Evolutionary conservation across 2,797 vertebrate species (phyloP), one percentile per base, ranked within the genome.

Genomic region (Aphelocoma californica): DNA sequence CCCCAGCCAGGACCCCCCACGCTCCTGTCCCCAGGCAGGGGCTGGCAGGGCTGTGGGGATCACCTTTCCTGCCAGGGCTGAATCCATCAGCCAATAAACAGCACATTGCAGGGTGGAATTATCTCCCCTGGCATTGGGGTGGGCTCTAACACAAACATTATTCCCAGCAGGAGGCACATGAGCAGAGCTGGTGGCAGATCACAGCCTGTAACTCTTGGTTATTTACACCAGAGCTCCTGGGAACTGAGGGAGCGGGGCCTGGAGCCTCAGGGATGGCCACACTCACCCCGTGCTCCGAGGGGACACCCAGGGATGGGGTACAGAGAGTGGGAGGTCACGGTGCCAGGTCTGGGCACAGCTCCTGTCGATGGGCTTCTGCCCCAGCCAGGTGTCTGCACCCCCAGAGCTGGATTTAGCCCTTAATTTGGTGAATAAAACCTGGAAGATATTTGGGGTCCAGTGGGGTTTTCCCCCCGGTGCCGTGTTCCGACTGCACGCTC

Each of bases 251-350:
- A 7, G 4, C 0, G 0, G 32, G n/a, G 26, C 12, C 25, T 4
- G 3, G 50, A 29, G 72, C 80, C 9, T 0, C 50, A 9, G 79
- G 70, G 54, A 10, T 1, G 15, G 53, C 32, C 19, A 50, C 28
- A 0, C 23, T 42, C n/a, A 0, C 48, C 53, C 57, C 0, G 0
- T 10, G 56, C 56, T 29, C 21, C 0, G 0, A 54, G 29, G 36
- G 51, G 40, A 32, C 74, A 31, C 24, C 14, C 28, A 2, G 9
- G 42, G 32, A 26, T 5, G 4, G 50, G 50, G 17, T 3, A 18
- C 0, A 0, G 15, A 20, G 14, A 34, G 2, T 0, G 0, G 28
- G 10, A 19, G 32, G 17, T 32, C 14, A 2, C 0, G 1, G 48
- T 10, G n/a, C n/a, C 6, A 9, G 45, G 4, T 28, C 53, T 40